Evolutionary conservation across 2,113 vertebrate genomes (phyloP).

Genomic region (Nesoenas mayeri): DNA sequence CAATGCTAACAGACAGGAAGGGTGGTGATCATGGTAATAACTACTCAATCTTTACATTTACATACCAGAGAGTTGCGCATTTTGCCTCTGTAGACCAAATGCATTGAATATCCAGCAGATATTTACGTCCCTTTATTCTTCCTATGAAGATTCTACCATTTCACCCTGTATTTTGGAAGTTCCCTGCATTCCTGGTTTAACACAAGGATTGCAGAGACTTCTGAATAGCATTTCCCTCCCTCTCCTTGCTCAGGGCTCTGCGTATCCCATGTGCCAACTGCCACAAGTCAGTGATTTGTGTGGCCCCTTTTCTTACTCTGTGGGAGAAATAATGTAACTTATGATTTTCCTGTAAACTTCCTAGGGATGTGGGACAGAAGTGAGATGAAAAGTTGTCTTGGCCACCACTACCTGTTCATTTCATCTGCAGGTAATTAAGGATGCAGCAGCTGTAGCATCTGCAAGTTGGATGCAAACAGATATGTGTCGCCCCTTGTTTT

Average conservation of each 20-base stretch:
- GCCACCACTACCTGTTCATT: not conserved
- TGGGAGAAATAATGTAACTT: not conserved
- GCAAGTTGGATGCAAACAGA: not conserved
- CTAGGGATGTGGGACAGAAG: not conserved
- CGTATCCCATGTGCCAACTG: not conserved
- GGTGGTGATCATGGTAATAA: not conserved
- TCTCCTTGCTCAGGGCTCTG: not conserved
- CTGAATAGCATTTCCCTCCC: not conserved
- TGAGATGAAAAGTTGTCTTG: not conserved
- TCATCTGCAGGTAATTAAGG: not conserved
- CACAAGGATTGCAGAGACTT: not conserved
- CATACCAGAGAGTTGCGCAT: not conserved
- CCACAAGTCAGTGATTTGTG: not conserved
- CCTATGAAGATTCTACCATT: not conserved
- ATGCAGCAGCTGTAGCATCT: not conserved
- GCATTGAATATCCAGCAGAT: not conserved
- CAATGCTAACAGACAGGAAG: not conserved
- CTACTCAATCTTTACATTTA: not conserved
- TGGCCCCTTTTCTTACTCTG: not conserved
- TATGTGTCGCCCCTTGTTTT: not conserved
- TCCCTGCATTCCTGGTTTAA: not conserved
- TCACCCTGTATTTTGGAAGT: not conserved
- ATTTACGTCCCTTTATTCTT: not conserved
- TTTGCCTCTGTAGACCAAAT: not conserved
- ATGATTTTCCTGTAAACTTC: not conserved